Evolutionary conservation across 2,888 invertebrate genomes (phyloP), one percentile per base, ranked within the genome.

Genomic region (Malthinus seriepunctatus): DNA sequence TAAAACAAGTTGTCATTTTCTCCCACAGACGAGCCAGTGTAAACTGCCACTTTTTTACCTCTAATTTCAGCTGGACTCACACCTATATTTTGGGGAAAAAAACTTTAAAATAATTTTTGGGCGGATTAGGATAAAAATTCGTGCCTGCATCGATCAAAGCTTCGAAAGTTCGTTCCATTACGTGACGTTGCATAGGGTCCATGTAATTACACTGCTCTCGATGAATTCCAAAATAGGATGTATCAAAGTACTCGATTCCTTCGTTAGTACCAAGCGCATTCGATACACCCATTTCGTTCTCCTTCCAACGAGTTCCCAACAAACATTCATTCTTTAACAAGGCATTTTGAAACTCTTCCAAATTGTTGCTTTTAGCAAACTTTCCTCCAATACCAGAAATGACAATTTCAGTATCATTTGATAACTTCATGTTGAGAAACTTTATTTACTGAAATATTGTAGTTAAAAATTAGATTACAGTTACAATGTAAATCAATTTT

Each of bases 321-420:
- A 76, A 62, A 48, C 57, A 56, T 56, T 76, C 74, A 50, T 78
- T 78, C 15, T 73, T 69, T 10, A 84, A 77, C 11, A 88, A 76
- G 64, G 81, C 78, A n/a, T 84, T 76, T 57, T 80, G 79, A 63
- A 88, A 84, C 67, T 86, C 83, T 51, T 81, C 81, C 42, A 87
- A 77, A 69, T 83, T 85, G 50, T 81, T 79, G 1, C 84, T 82
- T 72, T 84, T 82, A 3, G 88, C 87, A 67, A 86, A 84, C 58
- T 82, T 73, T 8, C 82, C 83, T 6, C 81, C 80, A 52, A 83
- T 75, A 9, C 83, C 83, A 32, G 81, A 80, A 53, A 83, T 81
- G 10, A 78, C 78, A 15, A 78, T 72, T 57, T 78, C 78, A 33
- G 73, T 72, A 14, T 34, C 12, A 8, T 54, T 53, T 38, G 53